Percentiles rank a stretch among this genome's conserved stretches.
These are phyloP conservation scores for Plestiodon gilberti DNA, from an alignment of 2,113 vertebrate species.

Conservation along the genomic window DNA sequence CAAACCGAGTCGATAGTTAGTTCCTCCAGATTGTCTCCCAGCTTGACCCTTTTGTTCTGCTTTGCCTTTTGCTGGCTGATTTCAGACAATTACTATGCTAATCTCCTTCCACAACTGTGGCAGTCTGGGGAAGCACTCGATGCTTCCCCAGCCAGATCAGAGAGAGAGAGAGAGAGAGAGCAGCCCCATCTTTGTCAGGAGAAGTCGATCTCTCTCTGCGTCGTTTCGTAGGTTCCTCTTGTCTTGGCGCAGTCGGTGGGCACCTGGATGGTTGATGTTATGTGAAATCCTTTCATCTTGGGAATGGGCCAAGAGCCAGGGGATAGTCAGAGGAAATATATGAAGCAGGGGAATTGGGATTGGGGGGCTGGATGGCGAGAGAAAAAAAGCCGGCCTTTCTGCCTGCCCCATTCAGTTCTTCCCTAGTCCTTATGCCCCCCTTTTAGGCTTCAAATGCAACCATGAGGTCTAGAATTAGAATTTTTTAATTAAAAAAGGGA, in stretches of 20 bases:
- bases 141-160: constrained; percentile 47
- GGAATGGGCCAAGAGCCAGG: neutral
- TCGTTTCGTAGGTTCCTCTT: constrained; percentile 7
- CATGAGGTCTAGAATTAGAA: neutral
- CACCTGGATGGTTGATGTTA: neutral
- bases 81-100: constrained; percentile 65
- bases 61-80: constrained; percentile 49
- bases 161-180: constrained; percentile 17
- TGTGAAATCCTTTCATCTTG: neutral
- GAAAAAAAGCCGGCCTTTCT: neutral
- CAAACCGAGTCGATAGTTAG: constrained; percentile 64
- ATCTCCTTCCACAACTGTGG: constrained; percentile 61
- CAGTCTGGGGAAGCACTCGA: constrained; percentile 51
- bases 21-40: constrained; percentile 73
- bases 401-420: neutral
- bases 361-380: neutral
- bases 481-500: too few relatives aligned
- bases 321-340: neutral
- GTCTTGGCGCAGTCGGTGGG: constrained; percentile 34
- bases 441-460: neutral
- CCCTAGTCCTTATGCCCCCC: neutral
- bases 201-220: constrained; percentile 19
- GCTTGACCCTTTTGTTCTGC: constrained; percentile 68
- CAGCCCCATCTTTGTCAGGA: constrained; percentile 46
- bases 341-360: neutral